Conservation (phyloP, 1,140 invertebrate genomes). For the Idris sp. region DNA sequence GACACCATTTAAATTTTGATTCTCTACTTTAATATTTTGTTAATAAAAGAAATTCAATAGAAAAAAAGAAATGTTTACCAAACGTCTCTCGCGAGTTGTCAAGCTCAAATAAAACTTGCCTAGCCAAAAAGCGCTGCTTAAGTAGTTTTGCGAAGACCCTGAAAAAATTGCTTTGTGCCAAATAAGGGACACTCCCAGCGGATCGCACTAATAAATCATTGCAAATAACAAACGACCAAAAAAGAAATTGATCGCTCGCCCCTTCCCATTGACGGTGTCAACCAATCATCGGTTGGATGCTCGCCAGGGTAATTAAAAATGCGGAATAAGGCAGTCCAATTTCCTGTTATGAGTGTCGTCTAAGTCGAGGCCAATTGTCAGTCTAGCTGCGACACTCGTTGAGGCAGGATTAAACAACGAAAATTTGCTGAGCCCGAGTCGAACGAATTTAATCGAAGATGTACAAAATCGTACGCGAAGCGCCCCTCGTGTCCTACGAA, state of each 20-base stretch:
- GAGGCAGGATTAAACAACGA: slow-evolving; percentile 15
- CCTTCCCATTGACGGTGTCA: not conserved
- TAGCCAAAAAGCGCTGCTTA: too few relatives aligned
- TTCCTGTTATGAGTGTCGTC: slow-evolving; percentile 52
- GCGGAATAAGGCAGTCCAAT: slow-evolving; percentile 40
- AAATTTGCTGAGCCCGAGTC: slow-evolving; percentile 9
- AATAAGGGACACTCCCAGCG: slow-evolving; percentile 14
- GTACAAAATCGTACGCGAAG: slow-evolving; percentile 31
- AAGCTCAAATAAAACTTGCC: too few relatives aligned
- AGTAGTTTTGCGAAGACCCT: too few relatives aligned
- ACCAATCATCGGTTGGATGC: slow-evolving; percentile 60
- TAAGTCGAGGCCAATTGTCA: slow-evolving; percentile 43
- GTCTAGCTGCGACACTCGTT: slow-evolving; percentile 39
- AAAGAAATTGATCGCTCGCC: slow-evolving; percentile 24
- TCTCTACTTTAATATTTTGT: too few relatives aligned
- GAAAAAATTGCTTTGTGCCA: slow-evolving; percentile 19
- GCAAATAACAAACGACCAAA: slow-evolving; percentile 32
- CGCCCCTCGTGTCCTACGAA: slow-evolving; percentile 38
- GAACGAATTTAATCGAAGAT: slow-evolving; percentile 24
- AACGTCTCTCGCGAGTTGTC: too few relatives aligned
- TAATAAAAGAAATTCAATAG: too few relatives aligned
- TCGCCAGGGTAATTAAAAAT: slow-evolving; percentile 65
- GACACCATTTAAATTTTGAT: too few relatives aligned
- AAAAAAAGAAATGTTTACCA: too few relatives aligned
- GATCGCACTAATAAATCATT: too few relatives aligned